A percentile compares a stretch with the other conserved stretches of the same genome.
Evolutionary conservation across 2,797 vertebrate genomes (phyloP).

Genomic region (Buceros bicornis): DNA sequence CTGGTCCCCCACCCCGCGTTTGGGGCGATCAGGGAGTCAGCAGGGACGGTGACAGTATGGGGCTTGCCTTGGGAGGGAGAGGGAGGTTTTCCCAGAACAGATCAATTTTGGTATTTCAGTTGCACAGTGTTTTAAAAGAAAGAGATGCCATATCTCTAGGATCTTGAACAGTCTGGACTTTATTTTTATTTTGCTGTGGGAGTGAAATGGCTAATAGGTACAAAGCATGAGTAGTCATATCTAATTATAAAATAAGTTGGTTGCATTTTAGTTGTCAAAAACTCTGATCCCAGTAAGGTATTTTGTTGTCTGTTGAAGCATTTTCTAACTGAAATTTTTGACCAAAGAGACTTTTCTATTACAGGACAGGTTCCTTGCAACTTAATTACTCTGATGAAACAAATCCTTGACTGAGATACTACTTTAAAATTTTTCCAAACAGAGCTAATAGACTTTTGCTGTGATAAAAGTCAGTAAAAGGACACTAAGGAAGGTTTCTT

Average conservation of each 20-base stretch:
- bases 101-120: background rate
- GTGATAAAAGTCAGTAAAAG: background rate
- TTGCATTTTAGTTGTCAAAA: constrained; percentile 22
- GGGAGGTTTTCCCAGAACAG: background rate
- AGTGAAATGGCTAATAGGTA: constrained; percentile 44
- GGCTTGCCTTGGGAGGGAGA: background rate
- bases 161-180: constrained; percentile 31
- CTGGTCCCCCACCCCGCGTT: accelerated
- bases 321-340: background rate
- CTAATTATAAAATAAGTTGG: constrained; percentile 20
- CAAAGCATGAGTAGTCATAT: constrained; percentile 16
- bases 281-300: background rate
- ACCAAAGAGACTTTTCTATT: background rate
- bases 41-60: background rate
- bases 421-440: background rate
- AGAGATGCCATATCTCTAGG: background rate
- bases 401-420: background rate
- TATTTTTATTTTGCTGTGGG: constrained; percentile 57
- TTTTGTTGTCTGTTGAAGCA: background rate
- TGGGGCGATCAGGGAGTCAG: background rate
- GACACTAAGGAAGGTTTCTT: background rate
- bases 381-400: background rate
- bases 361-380: background rate
- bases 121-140: constrained; percentile 24
- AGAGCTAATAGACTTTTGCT: background rate